These are phyloP conservation scores for Drosophila sp. DNA, from an alignment of 1,140 invertebrate genomes.

Conservation along the genomic window DNA sequence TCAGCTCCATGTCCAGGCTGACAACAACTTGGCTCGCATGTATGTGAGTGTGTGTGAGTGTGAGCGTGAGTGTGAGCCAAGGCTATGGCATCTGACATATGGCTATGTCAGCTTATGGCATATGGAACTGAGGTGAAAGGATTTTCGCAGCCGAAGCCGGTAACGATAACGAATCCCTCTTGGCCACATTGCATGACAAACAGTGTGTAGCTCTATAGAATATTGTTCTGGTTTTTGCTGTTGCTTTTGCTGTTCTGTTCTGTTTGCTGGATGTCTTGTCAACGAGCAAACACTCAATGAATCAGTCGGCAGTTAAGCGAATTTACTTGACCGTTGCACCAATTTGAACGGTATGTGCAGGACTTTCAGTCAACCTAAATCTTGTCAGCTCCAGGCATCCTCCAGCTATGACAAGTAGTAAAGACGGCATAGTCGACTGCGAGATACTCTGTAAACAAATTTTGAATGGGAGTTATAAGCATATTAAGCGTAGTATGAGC, in stretches of 20 bases:
- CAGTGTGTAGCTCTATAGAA: neutral
- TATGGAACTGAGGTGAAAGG: slow-evolving; percentile 69
- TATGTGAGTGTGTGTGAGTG: neutral
- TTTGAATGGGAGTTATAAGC: no score
- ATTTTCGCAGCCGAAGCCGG: slow-evolving; percentile 36
- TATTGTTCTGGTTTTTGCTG: no score
- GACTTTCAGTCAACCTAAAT: neutral
- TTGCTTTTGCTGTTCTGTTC: neutral
- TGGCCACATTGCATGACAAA: slow-evolving; percentile 24
- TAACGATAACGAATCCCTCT: slow-evolving; percentile 14
- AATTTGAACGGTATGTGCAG: slow-evolving; percentile 7
- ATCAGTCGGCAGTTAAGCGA: slow-evolving; percentile 10
- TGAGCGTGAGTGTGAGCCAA: slow-evolving; percentile 39
- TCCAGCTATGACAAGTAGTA: neutral
- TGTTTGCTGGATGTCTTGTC: slow-evolving; percentile 4
- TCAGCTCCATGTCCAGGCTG: slow-evolving; percentile 36
- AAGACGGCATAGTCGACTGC: neutral
- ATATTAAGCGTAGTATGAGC: no score
- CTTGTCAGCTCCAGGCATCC: neutral
- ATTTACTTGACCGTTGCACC: slow-evolving; percentile 16
- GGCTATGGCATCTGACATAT: slow-evolving; percentile 53
- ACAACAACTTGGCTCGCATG: slow-evolving; percentile 26
- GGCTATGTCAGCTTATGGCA: slow-evolving; percentile 8
- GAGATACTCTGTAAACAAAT: slow-evolving; percentile 1
- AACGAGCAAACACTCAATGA: slow-evolving; percentile 4